phyloP scores from a whole-genome alignment of 2,888 invertebrate genomes.

The Leptinotarsa peninsularis region DNA sequence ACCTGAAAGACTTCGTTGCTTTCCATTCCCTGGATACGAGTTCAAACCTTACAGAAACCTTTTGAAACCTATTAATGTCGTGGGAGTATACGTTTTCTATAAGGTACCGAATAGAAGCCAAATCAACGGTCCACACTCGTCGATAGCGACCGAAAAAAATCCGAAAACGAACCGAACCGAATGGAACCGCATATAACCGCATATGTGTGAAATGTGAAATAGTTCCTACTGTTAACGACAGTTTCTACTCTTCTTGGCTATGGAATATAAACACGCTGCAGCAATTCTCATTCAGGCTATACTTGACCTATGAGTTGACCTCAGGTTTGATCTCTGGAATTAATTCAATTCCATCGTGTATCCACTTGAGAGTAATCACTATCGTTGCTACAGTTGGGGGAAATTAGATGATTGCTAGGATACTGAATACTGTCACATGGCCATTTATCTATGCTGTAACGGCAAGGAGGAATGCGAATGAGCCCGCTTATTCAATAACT shows the following conservation, averaged over 20 bases:
- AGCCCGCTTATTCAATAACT: neutral
- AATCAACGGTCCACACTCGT: too few species aligned
- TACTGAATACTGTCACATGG: neutral
- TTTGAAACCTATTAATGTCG: too few species aligned
- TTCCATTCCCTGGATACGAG: too few species aligned
- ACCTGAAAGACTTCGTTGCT: too few species aligned
- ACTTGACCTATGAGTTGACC: conserved; percentile 13
- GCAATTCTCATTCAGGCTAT: conserved; percentile 7
- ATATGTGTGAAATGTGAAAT: too few species aligned
- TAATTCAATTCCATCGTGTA: conserved; percentile 10
- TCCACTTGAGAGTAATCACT: neutral
- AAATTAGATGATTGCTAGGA: conserved; percentile 1
- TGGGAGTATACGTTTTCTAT: too few species aligned
- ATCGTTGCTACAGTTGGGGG: neutral
- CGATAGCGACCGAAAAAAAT: too few species aligned
- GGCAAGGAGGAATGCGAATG: neutral
- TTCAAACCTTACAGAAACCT: too few species aligned
- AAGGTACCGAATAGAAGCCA: too few species aligned
- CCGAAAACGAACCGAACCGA: too few species aligned
- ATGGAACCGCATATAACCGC: too few species aligned
- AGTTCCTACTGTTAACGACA: neutral
- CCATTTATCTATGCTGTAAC: too few species aligned
- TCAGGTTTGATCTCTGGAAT: conserved; percentile 10
- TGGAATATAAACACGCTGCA: neutral
- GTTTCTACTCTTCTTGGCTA: neutral